Evolutionary conservation across 2,797 vertebrate species (phyloP).

Genomic region (Falco rusticolus): DNA sequence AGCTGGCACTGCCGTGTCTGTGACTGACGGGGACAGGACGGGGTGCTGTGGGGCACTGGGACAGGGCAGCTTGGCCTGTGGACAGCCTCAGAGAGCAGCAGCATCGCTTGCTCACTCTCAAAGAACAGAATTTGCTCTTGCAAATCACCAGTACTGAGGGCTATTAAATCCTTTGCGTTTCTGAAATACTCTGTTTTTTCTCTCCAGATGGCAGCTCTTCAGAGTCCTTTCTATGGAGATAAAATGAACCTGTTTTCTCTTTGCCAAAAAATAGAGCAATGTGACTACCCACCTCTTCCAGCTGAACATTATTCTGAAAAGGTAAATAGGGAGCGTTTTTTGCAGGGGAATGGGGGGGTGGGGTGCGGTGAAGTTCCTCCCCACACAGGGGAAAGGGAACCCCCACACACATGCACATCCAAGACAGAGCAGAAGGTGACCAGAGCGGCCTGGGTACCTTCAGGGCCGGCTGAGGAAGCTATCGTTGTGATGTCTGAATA

Average conservation of each 20-base stretch:
- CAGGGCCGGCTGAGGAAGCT: neutral
- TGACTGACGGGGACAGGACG: too few species aligned
- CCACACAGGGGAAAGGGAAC: neutral
- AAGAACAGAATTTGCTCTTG: neutral
- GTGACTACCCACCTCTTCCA: conserved; percentile 87
- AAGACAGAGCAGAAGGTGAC: neutral
- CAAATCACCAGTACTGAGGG: neutral
- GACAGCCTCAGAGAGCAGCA: neutral
- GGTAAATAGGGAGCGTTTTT: conserved; percentile 59
- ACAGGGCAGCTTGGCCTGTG: neutral
- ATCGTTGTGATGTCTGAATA: neutral
- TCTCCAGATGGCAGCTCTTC: conserved; percentile 87
- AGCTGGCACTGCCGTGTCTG: accelerated
- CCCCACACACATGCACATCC: too few species aligned
- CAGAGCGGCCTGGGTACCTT: neutral
- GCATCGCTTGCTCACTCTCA: neutral
- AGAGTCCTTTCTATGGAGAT: conserved; percentile 90
- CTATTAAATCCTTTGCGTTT: neutral
- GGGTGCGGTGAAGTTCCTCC: neutral
- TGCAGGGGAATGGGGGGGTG: neutral
- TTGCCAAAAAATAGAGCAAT: conserved; percentile 90
- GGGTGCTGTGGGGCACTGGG: neutral
- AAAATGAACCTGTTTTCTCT: conserved; percentile 89
- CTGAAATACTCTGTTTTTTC: neutral
- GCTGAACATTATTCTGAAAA: conserved; percentile 88